These are phyloP conservation scores for Drosophila quasianomalipes DNA, from an alignment of 2,888 invertebrate genomes.

Conservation along the genomic window DNA sequence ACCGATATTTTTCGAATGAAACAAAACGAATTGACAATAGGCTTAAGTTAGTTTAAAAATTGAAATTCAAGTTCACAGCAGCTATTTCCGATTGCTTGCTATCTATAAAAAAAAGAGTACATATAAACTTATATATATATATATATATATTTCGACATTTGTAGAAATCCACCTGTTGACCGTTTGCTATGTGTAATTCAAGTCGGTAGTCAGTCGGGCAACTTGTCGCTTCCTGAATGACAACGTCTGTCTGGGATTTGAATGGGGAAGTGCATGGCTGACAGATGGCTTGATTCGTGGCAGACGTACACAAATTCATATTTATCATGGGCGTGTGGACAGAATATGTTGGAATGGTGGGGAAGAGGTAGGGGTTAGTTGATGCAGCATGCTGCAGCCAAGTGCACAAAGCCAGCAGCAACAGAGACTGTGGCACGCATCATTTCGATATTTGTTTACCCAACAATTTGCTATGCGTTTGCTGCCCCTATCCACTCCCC, in stretches of 20 bases:
- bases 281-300: constrained; percentile 33
- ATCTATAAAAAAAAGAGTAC: background rate
- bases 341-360: background rate
- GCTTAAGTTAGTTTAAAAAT: background rate
- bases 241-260: constrained; percentile 41
- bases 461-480: constrained; percentile 63
- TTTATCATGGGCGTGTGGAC: constrained; percentile 43
- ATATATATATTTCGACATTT: background rate
- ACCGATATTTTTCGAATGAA: background rate
- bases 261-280: constrained; percentile 46
- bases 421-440: constrained; percentile 61
- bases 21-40: background rate
- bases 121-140: background rate
- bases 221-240: constrained; percentile 37
- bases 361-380: constrained; percentile 1
- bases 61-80: background rate
- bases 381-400: constrained; percentile 45
- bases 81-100: background rate
- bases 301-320: constrained; percentile 41
- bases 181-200: constrained; percentile 4
- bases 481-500: background rate
- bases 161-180: constrained; percentile 31
- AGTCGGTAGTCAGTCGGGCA: constrained; percentile 8
- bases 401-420: constrained; percentile 48
- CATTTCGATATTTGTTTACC: constrained; percentile 70